Evolutionary conservation across 1,140 invertebrate species (phyloP), one percentile per base, ranked within the genome.

Genomic region (Drosophila pseudoananassae): DNA sequence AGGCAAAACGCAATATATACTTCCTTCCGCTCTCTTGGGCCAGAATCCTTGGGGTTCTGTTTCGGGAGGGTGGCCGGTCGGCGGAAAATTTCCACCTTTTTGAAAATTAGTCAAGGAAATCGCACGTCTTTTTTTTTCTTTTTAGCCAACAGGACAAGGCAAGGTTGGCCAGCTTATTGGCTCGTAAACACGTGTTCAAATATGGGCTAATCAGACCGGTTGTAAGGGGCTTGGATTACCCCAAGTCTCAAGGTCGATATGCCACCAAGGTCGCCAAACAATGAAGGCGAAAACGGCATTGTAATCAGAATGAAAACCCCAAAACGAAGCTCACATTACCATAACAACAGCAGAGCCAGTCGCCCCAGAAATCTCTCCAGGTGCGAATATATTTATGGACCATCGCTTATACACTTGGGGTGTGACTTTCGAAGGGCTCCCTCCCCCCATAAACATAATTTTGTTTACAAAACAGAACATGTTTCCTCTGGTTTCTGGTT

Each of bases 281-380:
- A 75, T 75, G 47, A 53, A 53, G 33, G 53, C 72, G 46, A 74
- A 63, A 71, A 61, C 64, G 47, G 61, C 58, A 76, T 75, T 75
- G 72, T 75, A 75, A 57, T 66, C 60, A 75, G 72, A 75, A 75
- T 66, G 15, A 40, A 76, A 76, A 57, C 45, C 47, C 46, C 53
- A 65, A 64, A 72, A 64, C 40, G 36, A 47, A 79, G 77, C 77
- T 81, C 78, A 40, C 77, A 76, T 81, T 79, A 80, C 71, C 64
- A 64, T 47, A 59, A 59, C 56, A 78, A 61, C 51, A 33, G 25
- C 12, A 33, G 45, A 66, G 31, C 43, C 15, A 15, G 36, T 51
- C 12, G 46, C 17, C 43, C 14, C 10, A 14, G 15, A 31, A 38
- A 49, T 14, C 43, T 33, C 56, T 40, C 20, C 50, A 73, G 70